phyloP scores from a whole-genome alignment of 2,888 invertebrate genomes.

The Cephus runcator region DNA sequence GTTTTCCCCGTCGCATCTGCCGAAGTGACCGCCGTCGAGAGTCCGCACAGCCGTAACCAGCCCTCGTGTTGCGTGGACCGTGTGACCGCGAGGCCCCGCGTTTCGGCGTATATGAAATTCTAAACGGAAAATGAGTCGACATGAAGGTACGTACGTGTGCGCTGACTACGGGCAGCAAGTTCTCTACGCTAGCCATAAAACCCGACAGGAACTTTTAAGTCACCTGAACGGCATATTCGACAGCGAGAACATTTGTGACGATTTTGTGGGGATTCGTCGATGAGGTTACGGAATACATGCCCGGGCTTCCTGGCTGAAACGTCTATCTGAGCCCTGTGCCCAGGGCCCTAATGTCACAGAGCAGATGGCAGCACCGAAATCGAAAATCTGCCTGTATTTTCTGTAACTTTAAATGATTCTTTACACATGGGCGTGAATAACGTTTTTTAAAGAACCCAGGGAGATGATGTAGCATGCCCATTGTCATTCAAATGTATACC shows the following conservation, averaged over 20 bases:
- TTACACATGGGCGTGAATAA: not conserved
- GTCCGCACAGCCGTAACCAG: constrained; percentile 42
- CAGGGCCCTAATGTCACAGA: constrained; percentile 56
- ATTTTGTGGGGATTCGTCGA: constrained; percentile 9
- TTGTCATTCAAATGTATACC: not conserved
- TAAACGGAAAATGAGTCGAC: constrained; percentile 85
- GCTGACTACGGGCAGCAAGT: constrained; percentile 7
- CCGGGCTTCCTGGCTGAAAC: not conserved
- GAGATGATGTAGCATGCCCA: not conserved
- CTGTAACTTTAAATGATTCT: not conserved
- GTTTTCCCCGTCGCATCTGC: constrained; percentile 69
- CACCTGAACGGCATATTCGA: not conserved
- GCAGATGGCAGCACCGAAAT: constrained; percentile 61
- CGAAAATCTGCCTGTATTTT: constrained; percentile 45
- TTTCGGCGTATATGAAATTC: constrained; percentile 64
- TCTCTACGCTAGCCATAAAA: constrained; percentile 2
- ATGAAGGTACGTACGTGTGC: constrained; percentile 87
- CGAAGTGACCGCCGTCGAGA: constrained; percentile 69
- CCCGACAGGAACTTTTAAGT: not conserved
- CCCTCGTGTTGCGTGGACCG: constrained; percentile 41
- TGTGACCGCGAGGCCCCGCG: constrained; percentile 56
- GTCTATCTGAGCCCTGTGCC: not conserved
- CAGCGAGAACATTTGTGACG: constrained; percentile 8
- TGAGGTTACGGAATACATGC: not conserved
- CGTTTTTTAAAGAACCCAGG: not conserved